Base-by-base conservation (phyloP, 2,888 invertebrate genomes). In the Lymantria dispar region DNA sequence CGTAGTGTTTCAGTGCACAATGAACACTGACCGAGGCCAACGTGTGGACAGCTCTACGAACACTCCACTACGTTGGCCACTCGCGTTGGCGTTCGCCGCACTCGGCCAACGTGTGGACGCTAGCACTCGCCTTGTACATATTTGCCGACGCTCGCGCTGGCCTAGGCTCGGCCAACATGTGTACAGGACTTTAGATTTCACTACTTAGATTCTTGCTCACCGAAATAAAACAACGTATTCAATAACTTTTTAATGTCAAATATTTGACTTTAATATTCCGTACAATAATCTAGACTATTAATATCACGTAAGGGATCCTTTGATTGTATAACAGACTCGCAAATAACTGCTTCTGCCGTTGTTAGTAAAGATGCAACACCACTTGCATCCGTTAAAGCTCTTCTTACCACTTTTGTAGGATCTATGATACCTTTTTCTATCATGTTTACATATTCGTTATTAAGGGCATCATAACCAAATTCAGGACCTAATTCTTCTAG, bases 341-440 rank as follows among this genome's bases (percentile, higher is more conserved):
- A 96, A 57, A 99, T 96, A 22, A 99, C 99, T 46, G 97, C 96
- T 92, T 99, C 99, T 12, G 98, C 98, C 30, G 98, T 98, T 42
- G 89, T 88, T 42, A 90, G 68, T 47, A 90, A 64, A n/a, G 90
- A 90, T 45, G 90, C 89, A 14, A 90, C 82, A 41, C 89, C 82
- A 65, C 89, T 83, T 9, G 89, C 90, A 68, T 88, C 87, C 42
- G 70, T 83, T 45, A 90, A 58, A 13, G 90, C 89, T 65, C 82
- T 78, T 75, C 77, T 74, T 1, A 90, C 84, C 8, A 90, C 83
- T 93, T 99, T 98, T 31, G 98, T 98, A 11, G 98, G 98, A 87
- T 98, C 98, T 70, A 99, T 97, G 73, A 98, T 98, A 50, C 98
- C 98, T 74, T 93, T 94, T 71, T 97, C 96, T 62, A 98, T 95